Base-by-base conservation (phyloP, 2,888 invertebrate species). In the Meta bourneti region DNA sequence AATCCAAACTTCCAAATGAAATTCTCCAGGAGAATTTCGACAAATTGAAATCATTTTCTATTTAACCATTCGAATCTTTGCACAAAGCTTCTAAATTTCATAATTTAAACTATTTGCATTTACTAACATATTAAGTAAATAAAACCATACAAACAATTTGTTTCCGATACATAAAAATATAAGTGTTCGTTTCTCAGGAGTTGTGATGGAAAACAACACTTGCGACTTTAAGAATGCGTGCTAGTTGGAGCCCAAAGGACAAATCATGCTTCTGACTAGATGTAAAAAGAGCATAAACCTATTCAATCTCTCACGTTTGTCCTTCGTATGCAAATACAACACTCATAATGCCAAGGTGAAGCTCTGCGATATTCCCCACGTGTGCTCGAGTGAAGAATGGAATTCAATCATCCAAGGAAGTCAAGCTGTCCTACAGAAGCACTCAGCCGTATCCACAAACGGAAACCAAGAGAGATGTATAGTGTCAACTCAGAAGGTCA, bases 361-460 rank as follows among this genome's bases (percentile, higher is more conserved):
- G 34, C 51, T 91, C 0, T 61, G 49, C 1, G 91, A 91, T 71
- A 78, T 91, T n/a, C 91, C 91, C 0, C 82, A 78, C 6, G 61
- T 91, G 11, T 91, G 91, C 54, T 78, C 72, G 0, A 91, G 87
- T 34, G 91, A 83, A 61, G 91, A 91, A 51, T 91, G 91, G 91
- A 74, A 71, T 20, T 61, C 52, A 0, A 54, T 69, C 13, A n/a
- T 91, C 8, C 86, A 69, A 11, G 72, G 83, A n/a, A 91, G 91
- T 48, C 54, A 78, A 20, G 71, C 51, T 4, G 52, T 74, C 0
- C 34, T 91, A 13, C 91, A 91, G 11, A 88, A 72, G 7, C 61
- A 7, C 61, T 7, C 5, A 61, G 7, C 34, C 79, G 20, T 1
- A 34, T 13, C 2, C 11, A 75, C 6, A 75, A n/a, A 71, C 20